Base-by-base conservation (phyloP, 1,140 invertebrate genomes). In the Pachypeltis micranthus region DNA sequence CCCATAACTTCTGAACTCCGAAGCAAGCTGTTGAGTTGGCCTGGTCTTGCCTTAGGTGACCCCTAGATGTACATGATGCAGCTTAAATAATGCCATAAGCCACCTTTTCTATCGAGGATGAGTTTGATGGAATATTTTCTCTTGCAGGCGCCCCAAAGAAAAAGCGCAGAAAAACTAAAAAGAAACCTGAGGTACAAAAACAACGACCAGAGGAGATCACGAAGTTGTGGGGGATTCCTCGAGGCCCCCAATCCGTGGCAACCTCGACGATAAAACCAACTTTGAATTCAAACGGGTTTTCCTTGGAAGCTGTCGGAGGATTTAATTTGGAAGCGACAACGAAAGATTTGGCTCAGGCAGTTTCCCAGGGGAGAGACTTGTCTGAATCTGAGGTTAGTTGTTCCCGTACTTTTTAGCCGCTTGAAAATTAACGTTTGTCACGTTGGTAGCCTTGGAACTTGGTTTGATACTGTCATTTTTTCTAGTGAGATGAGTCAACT, bases 301-400 rank as follows among this genome's bases (percentile, higher is more conserved):
- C 56, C 1, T 44, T 59, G 21, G 47, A 61, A 60, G 44, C 29
- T 34, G 58, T 51, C n/a, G 56, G 31, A 21, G 55, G 56, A 16
- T 66, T 66, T 44, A 21, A 56, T 26, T 66, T 56, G 61, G 47
- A 63, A 51, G 61, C 58, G 16, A 66, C 61, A 16, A 44, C 62
- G n/a, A 56, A 59, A 27, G 65, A 66, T 56, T 61, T 66, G 29
- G 28, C 39, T 39, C 62, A 56, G 28, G 56, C 39, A 2, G 44
- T 28, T 31, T 59, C 61, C 16, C 19, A 29, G 16, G 59, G 2
- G 7, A 23, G 31, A 12, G 44, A 59, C 19, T 56, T 34, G 16
- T 51, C 23, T 44, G 61, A 66, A 29, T 19, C 21, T 24, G 62
- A 66, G 12, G 39, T 63, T 25, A 1, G 55, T 69, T 58, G 56